Evolutionary conservation across 2,797 vertebrate genomes (phyloP).

Genomic region (Botia almorhae): DNA sequence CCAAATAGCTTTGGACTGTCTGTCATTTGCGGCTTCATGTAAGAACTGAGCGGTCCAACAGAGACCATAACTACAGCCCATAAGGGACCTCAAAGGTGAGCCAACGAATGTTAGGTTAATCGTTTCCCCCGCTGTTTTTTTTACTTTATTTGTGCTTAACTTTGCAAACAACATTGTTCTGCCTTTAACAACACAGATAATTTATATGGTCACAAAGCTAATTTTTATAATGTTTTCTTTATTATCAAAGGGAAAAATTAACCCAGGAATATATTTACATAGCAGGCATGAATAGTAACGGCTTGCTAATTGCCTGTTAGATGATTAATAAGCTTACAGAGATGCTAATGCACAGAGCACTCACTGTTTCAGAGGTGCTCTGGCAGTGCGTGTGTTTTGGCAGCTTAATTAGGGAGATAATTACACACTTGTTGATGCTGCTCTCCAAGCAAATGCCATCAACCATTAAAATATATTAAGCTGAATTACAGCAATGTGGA

Average conservation of each 20-base stretch:
- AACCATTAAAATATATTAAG: constrained; percentile 91
- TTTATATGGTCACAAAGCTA: constrained; percentile 88
- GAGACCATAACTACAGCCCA: constrained; percentile 71
- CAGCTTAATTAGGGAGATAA: constrained; percentile 97
- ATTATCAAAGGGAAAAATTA: constrained; percentile 94
- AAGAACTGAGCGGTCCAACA: constrained; percentile 60
- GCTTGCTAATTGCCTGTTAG: constrained; percentile 96
- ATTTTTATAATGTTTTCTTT: constrained; percentile 95
- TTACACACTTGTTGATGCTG: constrained; percentile 97
- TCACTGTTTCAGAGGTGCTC: constrained; percentile 97
- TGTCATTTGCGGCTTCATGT: constrained; percentile 28
- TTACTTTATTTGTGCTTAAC: constrained; percentile 60
- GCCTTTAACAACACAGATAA: constrained; percentile 90
- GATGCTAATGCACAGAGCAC: constrained; percentile 97
- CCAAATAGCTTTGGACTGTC: constrained; percentile 48
- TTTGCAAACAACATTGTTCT: constrained; percentile 77
- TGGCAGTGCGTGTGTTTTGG: constrained; percentile 90
- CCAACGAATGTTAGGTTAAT: constrained; percentile 66
- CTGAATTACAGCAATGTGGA: constrained; percentile 84
- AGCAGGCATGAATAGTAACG: constrained; percentile 89
- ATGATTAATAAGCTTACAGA: constrained; percentile 99
- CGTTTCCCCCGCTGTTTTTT: constrained; percentile 59
- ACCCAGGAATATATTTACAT: constrained; percentile 94
- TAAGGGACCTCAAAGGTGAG: constrained; percentile 76
- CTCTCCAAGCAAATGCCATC: constrained; percentile 94